Evolutionary conservation across 2,888 invertebrate species (phyloP).

Genomic region (Ceratothoa steindachneri): DNA sequence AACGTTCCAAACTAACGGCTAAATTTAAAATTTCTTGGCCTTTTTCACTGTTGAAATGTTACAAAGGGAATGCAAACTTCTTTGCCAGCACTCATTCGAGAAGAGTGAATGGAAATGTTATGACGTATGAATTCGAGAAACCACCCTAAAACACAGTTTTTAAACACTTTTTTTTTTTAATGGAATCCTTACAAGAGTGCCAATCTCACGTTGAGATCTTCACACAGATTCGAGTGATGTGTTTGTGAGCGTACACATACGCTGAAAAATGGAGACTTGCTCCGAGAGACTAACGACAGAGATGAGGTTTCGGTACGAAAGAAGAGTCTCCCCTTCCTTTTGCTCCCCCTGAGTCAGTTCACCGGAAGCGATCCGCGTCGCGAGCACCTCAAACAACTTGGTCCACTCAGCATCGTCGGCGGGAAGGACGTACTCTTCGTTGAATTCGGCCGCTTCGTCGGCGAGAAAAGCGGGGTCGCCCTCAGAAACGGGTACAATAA

Average conservation of each 20-base stretch:
- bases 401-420: conserved; percentile 46
- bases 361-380: conserved; percentile 15
- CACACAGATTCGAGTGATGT: conserved; percentile 14
- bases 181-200: no score
- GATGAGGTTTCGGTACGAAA: conserved; percentile 37
- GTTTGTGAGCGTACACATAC: conserved; percentile 39
- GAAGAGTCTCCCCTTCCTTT: conserved; percentile 28
- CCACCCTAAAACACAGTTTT: no score
- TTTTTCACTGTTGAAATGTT: no score
- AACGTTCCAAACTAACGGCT: no score
- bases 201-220: no score
- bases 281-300: conserved; percentile 31
- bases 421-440: conserved; percentile 43
- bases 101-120: no score
- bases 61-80: no score
- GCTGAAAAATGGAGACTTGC: conserved; percentile 44
- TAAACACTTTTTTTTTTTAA: no score
- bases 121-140: no score
- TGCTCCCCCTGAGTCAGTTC: conserved; percentile 31
- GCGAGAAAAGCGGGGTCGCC: neutral
- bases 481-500: neutral
- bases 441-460: conserved; percentile 5
- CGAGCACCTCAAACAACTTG: conserved; percentile 41
- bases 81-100: no score
- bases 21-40: no score